Base-by-base conservation (phyloP, 2,797 vertebrate species). In the Serranus cabrilla region DNA sequence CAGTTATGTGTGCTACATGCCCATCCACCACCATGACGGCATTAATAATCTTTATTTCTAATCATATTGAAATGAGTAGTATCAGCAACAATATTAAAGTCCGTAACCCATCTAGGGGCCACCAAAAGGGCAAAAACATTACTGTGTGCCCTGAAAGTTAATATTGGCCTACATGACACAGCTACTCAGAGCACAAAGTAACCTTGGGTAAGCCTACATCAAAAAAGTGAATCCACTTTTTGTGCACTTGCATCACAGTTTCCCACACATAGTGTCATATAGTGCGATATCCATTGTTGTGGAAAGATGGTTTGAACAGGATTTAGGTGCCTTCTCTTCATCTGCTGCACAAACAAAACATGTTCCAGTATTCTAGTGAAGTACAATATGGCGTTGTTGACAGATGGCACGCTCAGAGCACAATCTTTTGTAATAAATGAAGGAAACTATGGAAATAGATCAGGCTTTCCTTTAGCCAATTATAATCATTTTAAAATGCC, bases 381-480 rank as follows among this genome's bases (percentile, higher is more conserved):
- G 11, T 21, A 31, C 45, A 23, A 6, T 18, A 21, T 56, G 60
- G 20, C 46, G 50, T 56, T 50, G 21, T 50, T 50, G 61, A 74
- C 45, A 65, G 45, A 63, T 73, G 43, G 37, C 13, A 18, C 13
- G 14, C 21, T 11, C 42, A 56, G 51, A 47, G n/a, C 17, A 49
- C 9, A 42, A 20, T 4, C 9, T 40, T 16, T 20, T 6, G 14
- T 12, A n/a, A 37, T 7, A 55, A 20, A 39, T 11, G 20, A 23
- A 43, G 17, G 5, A 51, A 27, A 27, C 27, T 3, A 0, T 60
- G 10, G 12, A 50, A 60, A 57, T 27, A 13, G 20, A 31, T 51
- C 13, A 51, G 59, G 9, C 59, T 55, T 34, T n/a, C 27, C 11
- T 54, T 16, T 10, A 40, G 55, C n/a, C 34, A 14, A 20, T 45